A percentile compares a stretch with the other conserved stretches of the same genome.
phyloP scores from a whole-genome alignment of 1,140 invertebrate species.

The Cotesia chilonis region DNA sequence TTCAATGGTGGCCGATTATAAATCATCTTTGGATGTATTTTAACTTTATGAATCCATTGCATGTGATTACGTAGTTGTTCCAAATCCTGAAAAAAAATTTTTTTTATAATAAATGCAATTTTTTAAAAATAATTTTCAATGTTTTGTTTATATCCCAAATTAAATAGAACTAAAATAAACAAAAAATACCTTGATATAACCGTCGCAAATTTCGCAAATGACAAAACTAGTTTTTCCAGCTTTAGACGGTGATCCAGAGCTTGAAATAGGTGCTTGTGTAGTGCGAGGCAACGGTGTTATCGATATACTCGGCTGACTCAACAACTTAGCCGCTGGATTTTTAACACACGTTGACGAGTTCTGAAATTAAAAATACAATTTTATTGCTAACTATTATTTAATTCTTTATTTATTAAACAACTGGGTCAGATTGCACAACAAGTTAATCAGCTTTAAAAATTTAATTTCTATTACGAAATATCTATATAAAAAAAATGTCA shows the following conservation, averaged over 20 bases:
- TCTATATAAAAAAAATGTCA: too few relatives aligned
- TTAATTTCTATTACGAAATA: not conserved
- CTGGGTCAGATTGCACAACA: slow-evolving; percentile 18
- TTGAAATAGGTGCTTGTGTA: slow-evolving; percentile 61
- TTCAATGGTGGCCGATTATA: slow-evolving; percentile 93
- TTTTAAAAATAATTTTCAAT: slow-evolving; percentile 16
- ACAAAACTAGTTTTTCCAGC: slow-evolving; percentile 83
- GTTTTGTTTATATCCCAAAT: not conserved
- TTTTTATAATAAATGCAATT: not conserved
- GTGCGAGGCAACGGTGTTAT: slow-evolving; percentile 86
- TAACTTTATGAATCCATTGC: slow-evolving; percentile 96
- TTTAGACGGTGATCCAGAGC: slow-evolving; percentile 63
- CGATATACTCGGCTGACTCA: slow-evolving; percentile 86
- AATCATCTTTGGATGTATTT: slow-evolving; percentile 96
- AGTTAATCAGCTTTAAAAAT: not conserved
- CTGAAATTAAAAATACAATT: slow-evolving; percentile 50
- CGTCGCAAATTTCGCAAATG: slow-evolving; percentile 95
- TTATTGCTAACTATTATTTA: slow-evolving; percentile 61
- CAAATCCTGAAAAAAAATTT: slow-evolving; percentile 71
- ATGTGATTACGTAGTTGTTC: slow-evolving; percentile 93
- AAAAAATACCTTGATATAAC: slow-evolving; percentile 81
- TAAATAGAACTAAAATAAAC: slow-evolving; percentile 15
- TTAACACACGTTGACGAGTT: slow-evolving; percentile 65
- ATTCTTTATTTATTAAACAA: slow-evolving; percentile 55
- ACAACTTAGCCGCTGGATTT: slow-evolving; percentile 66